Percentiles rank a stretch among this genome's conserved stretches.
These are phyloP conservation scores for Bacillus rossius DNA, from an alignment of 1,140 invertebrate genomes.

Conservation along the genomic window DNA sequence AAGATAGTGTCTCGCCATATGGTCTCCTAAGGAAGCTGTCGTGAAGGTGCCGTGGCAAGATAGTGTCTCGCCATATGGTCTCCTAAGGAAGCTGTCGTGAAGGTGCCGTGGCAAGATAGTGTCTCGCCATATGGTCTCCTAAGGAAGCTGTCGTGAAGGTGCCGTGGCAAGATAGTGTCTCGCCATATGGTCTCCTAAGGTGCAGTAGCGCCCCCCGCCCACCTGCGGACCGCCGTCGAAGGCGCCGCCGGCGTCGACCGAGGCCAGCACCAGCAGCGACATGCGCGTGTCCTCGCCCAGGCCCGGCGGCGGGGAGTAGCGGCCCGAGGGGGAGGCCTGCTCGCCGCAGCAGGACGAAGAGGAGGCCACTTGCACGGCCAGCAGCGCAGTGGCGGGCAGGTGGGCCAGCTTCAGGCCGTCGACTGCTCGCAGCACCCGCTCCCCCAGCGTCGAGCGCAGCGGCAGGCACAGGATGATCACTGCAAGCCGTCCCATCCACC, in stretches of 20 bases:
- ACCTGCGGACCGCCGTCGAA: too few relatives aligned
- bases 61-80: too few relatives aligned
- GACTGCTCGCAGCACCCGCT: slow-evolving; percentile 36
- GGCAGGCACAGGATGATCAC: slow-evolving; percentile 43
- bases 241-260: background rate
- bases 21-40: too few relatives aligned
- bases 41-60: too few relatives aligned
- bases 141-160: background rate
- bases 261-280: background rate
- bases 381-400: slow-evolving; percentile 31
- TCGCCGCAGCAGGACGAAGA: too few relatives aligned
- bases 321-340: background rate
- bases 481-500: slow-evolving; percentile 23
- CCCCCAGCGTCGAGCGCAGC: slow-evolving; percentile 36
- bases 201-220: too few relatives aligned
- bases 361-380: slow-evolving; percentile 38
- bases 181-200: background rate
- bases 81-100: too few relatives aligned
- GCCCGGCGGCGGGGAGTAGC: background rate
- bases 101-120: too few relatives aligned
- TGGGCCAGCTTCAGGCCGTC: slow-evolving; percentile 35
- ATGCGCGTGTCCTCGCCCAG: background rate
- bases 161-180: background rate
- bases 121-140: too few relatives aligned
- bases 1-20: too few relatives aligned